phyloP scores from a whole-genome alignment of 2,113 vertebrate species.

The Crotalus tigris region DNA sequence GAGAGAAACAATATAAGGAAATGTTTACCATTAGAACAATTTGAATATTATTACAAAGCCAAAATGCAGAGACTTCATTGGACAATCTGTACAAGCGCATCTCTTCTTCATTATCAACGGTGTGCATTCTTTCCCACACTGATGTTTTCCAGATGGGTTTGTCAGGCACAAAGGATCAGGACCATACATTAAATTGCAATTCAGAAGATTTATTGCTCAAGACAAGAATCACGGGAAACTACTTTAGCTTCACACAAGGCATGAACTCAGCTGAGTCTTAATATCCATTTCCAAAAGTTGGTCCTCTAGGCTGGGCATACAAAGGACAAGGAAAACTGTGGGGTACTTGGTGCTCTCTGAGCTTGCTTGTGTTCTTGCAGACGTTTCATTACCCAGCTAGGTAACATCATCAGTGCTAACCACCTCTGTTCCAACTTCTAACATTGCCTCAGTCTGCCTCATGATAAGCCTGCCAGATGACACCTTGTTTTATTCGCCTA shows the following conservation, averaged over 20 bases:
- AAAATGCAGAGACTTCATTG: neutral
- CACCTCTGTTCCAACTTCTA: neutral
- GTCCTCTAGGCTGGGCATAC: too few relatives aligned
- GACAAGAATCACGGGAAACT: too few relatives aligned
- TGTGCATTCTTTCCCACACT: neutral
- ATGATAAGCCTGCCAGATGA: neutral
- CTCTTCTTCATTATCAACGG: neutral
- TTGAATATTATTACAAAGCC: neutral
- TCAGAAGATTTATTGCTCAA: too few relatives aligned
- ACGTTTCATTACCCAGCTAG: neutral
- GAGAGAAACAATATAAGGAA: constrained; percentile 50
- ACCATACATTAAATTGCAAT: too few relatives aligned
- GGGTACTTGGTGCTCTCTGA: too few relatives aligned
- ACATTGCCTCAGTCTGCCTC: neutral
- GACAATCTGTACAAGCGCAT: neutral
- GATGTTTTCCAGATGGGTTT: neutral
- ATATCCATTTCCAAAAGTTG: too few relatives aligned
- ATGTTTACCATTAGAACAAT: constrained; percentile 36
- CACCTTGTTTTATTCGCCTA: neutral
- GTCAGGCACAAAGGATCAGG: too few relatives aligned
- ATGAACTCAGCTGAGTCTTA: too few relatives aligned
- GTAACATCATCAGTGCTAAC: neutral
- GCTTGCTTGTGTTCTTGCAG: too few relatives aligned
- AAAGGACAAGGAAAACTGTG: too few relatives aligned
- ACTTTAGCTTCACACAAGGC: too few relatives aligned